Percentiles rank a stretch among this genome's conserved stretches.
Evolutionary conservation across 1,140 invertebrate genomes (phyloP).

Genomic region (Steinernema khuongi): DNA sequence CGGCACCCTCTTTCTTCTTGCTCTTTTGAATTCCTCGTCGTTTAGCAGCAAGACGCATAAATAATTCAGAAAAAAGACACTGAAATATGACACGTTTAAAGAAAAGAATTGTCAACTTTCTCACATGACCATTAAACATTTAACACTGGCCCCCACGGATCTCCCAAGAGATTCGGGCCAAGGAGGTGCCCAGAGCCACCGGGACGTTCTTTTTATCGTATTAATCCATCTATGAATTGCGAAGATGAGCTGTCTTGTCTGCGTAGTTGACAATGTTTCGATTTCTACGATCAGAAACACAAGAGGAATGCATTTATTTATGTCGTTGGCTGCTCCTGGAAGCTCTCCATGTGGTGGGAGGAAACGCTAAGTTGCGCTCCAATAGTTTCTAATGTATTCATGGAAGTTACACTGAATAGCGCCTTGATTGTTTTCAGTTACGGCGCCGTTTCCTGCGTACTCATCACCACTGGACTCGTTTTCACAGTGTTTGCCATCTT

Average conservation of each 20-base stretch:
- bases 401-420: background rate
- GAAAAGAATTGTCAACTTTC: background rate
- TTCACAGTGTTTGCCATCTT: slow-evolving; percentile 59
- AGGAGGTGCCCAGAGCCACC: too few relatives aligned
- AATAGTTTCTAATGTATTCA: background rate
- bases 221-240: too few relatives aligned
- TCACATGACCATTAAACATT: background rate
- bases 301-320: too few relatives aligned
- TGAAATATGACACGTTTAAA: background rate
- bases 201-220: too few relatives aligned
- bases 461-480: slow-evolving; percentile 54
- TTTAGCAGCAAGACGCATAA: too few relatives aligned
- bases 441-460: slow-evolving; percentile 50
- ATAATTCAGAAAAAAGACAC: background rate
- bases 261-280: too few relatives aligned
- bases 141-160: background rate
- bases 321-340: background rate
- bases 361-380: background rate
- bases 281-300: too few relatives aligned
- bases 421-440: slow-evolving; percentile 45
- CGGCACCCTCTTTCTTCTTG: too few relatives aligned
- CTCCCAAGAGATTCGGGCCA: too few relatives aligned
- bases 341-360: background rate
- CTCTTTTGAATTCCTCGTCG: too few relatives aligned
- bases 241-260: too few relatives aligned